Conservation (phyloP, 2,888 invertebrate genomes). For the Folsomia manolachei region DNA sequence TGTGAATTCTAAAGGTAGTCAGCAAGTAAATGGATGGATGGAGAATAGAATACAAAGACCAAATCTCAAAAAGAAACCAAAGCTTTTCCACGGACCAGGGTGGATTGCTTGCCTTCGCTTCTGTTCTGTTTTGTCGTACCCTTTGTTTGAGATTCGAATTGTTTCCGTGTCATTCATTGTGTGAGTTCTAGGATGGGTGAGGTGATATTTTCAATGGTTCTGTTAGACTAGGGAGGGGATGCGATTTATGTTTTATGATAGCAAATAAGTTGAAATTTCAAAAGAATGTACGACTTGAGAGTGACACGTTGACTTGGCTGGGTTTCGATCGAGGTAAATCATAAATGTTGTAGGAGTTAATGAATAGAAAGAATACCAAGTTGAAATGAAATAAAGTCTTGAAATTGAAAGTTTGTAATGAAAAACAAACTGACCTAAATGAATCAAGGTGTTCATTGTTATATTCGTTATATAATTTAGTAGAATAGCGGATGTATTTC, state of each 20-base stretch:
- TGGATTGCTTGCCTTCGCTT: not conserved
- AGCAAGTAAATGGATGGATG: too few relatives aligned
- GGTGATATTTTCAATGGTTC: not conserved
- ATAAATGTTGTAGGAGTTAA: too few relatives aligned
- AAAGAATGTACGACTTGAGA: constrained; percentile 24
- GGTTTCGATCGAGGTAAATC: too few relatives aligned
- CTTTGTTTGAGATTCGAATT: not conserved
- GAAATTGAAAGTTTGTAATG: too few relatives aligned
- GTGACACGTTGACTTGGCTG: constrained; percentile 4
- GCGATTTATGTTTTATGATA: not conserved
- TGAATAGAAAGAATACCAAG: too few relatives aligned
- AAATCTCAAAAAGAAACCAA: not conserved
- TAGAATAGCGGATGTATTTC: too few relatives aligned
- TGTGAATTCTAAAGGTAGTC: not conserved
- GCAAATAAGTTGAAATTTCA: constrained; percentile 28
- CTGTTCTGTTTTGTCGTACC: not conserved
- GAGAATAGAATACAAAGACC: not conserved
- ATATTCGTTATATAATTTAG: too few relatives aligned
- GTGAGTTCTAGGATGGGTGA: not conserved
- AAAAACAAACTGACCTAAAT: too few relatives aligned
- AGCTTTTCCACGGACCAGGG: too few relatives aligned
- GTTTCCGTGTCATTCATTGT: not conserved
- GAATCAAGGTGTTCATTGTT: too few relatives aligned
- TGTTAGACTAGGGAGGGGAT: too few relatives aligned
- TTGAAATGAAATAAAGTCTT: too few relatives aligned